Evolutionary conservation across 2,888 invertebrate species (phyloP).

Genomic region (Caenorhabditis sp.): DNA sequence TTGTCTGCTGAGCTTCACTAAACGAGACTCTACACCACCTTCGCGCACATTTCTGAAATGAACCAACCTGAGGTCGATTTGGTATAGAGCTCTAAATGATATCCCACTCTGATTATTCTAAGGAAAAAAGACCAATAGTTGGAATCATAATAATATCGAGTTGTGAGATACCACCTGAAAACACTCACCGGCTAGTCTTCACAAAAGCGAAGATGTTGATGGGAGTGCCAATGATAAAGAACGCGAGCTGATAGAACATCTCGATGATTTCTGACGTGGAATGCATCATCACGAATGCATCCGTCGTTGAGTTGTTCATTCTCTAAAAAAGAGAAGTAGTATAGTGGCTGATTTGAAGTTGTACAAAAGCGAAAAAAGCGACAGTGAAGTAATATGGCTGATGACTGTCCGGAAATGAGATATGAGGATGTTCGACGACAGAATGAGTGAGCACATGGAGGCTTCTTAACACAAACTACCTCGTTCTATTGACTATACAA

Average conservation of each 20-base stretch:
- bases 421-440: neutral
- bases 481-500: constrained; percentile 15
- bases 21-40: constrained; percentile 76
- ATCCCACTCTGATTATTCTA: neutral
- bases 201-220: constrained; percentile 75
- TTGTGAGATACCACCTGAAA: neutral
- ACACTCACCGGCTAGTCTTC: constrained; percentile 72
- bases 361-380: neutral
- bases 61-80: neutral
- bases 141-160: neutral
- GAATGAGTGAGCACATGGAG: neutral
- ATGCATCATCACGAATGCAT: constrained; percentile 59
- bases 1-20: constrained; percentile 76
- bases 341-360: neutral
- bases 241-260: constrained; percentile 80
- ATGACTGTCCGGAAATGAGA: constrained; percentile 45
- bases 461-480: constrained; percentile 18
- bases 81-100: no score
- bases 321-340: constrained; percentile 20
- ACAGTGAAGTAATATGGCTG: constrained; percentile 1
- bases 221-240: constrained; percentile 78
- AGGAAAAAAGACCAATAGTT: neutral
- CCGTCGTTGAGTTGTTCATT: constrained; percentile 57
- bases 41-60: constrained; percentile 69
- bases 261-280: constrained; percentile 78